These are phyloP conservation scores for Microchrysa polita DNA, from an alignment of 2,888 invertebrate species.

Conservation along the genomic window DNA sequence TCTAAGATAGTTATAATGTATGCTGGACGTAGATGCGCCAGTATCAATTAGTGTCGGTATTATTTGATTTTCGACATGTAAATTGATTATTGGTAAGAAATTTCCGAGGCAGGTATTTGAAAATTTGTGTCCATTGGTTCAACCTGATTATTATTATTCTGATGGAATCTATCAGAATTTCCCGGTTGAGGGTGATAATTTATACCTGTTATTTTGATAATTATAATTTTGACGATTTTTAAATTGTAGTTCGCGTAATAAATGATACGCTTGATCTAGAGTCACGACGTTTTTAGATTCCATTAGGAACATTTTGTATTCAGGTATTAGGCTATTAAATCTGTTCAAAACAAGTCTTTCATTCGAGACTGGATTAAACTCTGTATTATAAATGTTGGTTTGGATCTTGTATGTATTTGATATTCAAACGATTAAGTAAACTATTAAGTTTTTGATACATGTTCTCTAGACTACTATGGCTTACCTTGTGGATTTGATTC, in stretches of 20 bases:
- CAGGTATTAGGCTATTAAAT: not conserved
- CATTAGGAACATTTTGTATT: not conserved
- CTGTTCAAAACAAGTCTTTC: not conserved
- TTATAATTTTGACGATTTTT: too few species aligned
- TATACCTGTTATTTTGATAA: too few species aligned
- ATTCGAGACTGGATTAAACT: not conserved
- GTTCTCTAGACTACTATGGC: not conserved
- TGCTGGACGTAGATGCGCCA: constrained; percentile 4
- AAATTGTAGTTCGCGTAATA: too few species aligned
- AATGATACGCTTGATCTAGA: too few species aligned
- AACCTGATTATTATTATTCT: too few species aligned
- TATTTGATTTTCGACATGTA: too few species aligned
- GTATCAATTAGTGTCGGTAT: not conserved
- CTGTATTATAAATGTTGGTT: not conserved
- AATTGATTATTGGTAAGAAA: not conserved
- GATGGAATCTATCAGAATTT: too few species aligned
- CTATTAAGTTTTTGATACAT: not conserved
- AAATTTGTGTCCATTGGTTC: constrained; percentile 10
- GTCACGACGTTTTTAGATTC: too few species aligned
- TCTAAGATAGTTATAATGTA: not conserved
- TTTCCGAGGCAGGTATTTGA: constrained; percentile 11
- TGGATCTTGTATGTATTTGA: not conserved
- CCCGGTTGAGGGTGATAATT: too few species aligned
- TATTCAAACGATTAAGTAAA: not conserved
- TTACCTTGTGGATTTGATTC: not conserved